These are phyloP conservation scores for Pheosia tremula DNA, from an alignment of 2,888 invertebrate genomes.

Conservation along the genomic window DNA sequence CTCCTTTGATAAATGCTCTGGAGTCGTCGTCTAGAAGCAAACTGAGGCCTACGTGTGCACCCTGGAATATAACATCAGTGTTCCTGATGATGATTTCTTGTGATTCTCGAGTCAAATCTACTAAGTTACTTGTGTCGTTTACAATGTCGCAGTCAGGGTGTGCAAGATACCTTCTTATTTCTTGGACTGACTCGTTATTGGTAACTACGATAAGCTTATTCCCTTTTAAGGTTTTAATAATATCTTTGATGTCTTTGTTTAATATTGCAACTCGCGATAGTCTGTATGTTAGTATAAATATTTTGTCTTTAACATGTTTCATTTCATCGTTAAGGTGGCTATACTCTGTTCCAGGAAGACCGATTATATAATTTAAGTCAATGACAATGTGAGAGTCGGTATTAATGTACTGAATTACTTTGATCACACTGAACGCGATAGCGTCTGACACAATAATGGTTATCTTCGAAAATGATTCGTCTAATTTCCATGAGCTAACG, in stretches of 20 bases:
- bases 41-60: background rate
- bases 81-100: constrained; percentile 7
- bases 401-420: background rate
- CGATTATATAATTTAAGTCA: too few species aligned
- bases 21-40: constrained; percentile 5
- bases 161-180: background rate
- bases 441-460: too few species aligned
- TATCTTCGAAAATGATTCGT: too few species aligned
- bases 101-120: constrained; percentile 7
- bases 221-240: background rate
- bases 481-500: too few species aligned
- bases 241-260: background rate
- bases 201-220: background rate
- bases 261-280: background rate
- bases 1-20: constrained; percentile 8
- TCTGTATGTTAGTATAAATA: background rate
- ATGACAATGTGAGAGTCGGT: too few species aligned
- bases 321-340: background rate
- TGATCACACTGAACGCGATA: too few species aligned
- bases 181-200: background rate
- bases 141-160: background rate
- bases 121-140: constrained; percentile 3
- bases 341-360: too few species aligned
- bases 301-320: background rate
- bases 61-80: background rate